Percentiles rank a stretch among this genome's conserved stretches.
These are phyloP conservation scores for Tautogolabrus adspersus DNA, from an alignment of 2,113 vertebrate species.

Conservation along the genomic window DNA sequence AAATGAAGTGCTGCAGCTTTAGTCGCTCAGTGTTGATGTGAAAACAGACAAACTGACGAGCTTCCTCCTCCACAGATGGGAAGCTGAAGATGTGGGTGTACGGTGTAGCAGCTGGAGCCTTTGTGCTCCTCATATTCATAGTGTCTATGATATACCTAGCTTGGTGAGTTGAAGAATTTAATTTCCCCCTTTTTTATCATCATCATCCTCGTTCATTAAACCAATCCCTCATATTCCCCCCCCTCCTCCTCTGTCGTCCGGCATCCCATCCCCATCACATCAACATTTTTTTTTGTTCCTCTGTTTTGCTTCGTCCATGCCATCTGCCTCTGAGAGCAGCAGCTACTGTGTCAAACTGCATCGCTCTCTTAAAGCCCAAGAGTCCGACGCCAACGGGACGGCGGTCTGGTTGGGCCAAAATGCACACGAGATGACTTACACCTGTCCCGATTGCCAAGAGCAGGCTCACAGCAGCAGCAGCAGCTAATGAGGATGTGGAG, in stretches of 20 bases:
- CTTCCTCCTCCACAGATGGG: slow-evolving; percentile 88
- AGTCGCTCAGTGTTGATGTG: slow-evolving; percentile 25
- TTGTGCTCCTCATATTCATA: slow-evolving; percentile 98
- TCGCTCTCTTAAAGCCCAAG: slow-evolving; percentile 76
- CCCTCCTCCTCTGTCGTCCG: neutral
- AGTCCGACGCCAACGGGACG: slow-evolving; percentile 72
- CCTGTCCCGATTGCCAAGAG: slow-evolving; percentile 83
- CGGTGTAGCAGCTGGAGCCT: slow-evolving; percentile 94
- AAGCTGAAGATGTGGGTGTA: slow-evolving; percentile 99
- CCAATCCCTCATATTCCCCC: neutral
- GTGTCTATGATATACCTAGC: slow-evolving; percentile 99
- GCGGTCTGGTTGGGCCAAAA: slow-evolving; percentile 76
- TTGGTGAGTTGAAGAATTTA: slow-evolving; percentile 90
- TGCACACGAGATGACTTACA: slow-evolving; percentile 80
- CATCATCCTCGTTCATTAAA: slow-evolving; percentile 49
- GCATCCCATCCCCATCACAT: slow-evolving; percentile 1
- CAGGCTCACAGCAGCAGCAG: slow-evolving; percentile 63
- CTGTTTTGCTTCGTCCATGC: slow-evolving; percentile 33
- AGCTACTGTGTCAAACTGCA: slow-evolving; percentile 76
- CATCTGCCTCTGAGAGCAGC: slow-evolving; percentile 67
- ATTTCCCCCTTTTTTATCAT: slow-evolving; percentile 37
- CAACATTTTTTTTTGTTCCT: neutral
- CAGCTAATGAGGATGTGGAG: slow-evolving; percentile 62
- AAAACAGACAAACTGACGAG: slow-evolving; percentile 56
- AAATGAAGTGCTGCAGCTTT: neutral